These are phyloP conservation scores for Eristalinus sepulchralis DNA, from an alignment of 2,888 invertebrate genomes.

Conservation along the genomic window DNA sequence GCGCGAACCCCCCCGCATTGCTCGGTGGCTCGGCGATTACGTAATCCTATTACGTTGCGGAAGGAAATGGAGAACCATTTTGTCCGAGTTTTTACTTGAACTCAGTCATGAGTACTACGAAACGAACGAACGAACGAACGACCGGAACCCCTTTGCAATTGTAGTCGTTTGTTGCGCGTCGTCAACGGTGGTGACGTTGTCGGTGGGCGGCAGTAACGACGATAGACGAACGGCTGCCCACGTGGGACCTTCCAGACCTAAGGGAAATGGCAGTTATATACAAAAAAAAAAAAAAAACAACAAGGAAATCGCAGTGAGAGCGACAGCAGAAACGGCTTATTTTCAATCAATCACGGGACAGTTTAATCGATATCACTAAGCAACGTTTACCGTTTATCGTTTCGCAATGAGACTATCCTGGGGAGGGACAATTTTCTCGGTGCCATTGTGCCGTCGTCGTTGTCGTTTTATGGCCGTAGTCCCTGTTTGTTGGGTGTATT, in stretches of 20 bases:
- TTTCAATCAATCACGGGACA: constrained; percentile 48
- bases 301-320: constrained; percentile 23
- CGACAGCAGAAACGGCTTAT: constrained; percentile 17
- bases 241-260: neutral
- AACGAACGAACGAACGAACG: neutral
- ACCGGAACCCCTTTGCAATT: neutral
- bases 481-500: constrained; percentile 2
- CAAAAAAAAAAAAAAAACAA: neutral
- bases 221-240: neutral
- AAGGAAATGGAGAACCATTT: constrained; percentile 49
- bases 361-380: constrained; percentile 56
- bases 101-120: neutral
- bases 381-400: constrained; percentile 48
- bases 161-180: neutral
- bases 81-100: constrained; percentile 42
- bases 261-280: neutral
- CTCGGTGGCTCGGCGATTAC: constrained; percentile 13
- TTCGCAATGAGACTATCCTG: constrained; percentile 21
- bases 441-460: neutral
- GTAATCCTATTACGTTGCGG: constrained; percentile 46
- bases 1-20: neutral
- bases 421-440: constrained; percentile 19
- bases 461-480: constrained; percentile 6
- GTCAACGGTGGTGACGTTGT: neutral
- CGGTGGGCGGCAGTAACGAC: neutral